A percentile compares a stretch with the other conserved stretches of the same genome.
Evolutionary conservation across 2,797 vertebrate species (phyloP).

Genomic region (Fratercula arctica): DNA sequence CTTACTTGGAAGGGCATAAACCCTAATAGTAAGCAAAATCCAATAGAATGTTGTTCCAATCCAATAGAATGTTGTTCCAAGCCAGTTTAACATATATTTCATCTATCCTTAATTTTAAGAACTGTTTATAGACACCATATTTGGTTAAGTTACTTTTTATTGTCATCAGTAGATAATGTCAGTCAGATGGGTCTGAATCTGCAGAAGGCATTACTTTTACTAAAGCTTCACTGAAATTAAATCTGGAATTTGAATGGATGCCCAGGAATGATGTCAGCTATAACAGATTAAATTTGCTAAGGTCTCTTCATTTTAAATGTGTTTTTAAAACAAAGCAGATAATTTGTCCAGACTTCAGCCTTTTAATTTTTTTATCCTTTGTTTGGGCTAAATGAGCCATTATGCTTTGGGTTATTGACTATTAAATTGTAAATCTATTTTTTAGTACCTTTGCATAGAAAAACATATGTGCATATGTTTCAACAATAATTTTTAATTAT

Average conservation of each 20-base stretch:
- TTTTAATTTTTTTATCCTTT: slow-evolving; percentile 41
- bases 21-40: background rate
- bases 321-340: slow-evolving; percentile 52
- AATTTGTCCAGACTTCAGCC: slow-evolving; percentile 37
- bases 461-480: background rate
- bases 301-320: slow-evolving; percentile 46
- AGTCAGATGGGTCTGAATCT: slow-evolving; percentile 49
- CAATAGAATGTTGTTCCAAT: background rate
- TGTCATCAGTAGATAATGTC: background rate
- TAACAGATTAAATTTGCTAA: slow-evolving; percentile 58
- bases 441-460: background rate
- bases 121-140: slow-evolving; percentile 1
- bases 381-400: background rate
- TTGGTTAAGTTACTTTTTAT: slow-evolving; percentile 45
- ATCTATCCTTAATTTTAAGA: slow-evolving; percentile 10
- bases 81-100: background rate
- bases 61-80: background rate
- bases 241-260: slow-evolving; percentile 61
- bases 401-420: background rate
- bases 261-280: slow-evolving; percentile 65
- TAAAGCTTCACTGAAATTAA: slow-evolving; percentile 63
- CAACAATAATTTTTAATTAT: slow-evolving; percentile 11
- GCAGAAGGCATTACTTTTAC: slow-evolving; percentile 53
- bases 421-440: background rate
- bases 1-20: background rate